Base-by-base conservation (phyloP, 2,888 invertebrate species). In the Drosophila histrio region DNA sequence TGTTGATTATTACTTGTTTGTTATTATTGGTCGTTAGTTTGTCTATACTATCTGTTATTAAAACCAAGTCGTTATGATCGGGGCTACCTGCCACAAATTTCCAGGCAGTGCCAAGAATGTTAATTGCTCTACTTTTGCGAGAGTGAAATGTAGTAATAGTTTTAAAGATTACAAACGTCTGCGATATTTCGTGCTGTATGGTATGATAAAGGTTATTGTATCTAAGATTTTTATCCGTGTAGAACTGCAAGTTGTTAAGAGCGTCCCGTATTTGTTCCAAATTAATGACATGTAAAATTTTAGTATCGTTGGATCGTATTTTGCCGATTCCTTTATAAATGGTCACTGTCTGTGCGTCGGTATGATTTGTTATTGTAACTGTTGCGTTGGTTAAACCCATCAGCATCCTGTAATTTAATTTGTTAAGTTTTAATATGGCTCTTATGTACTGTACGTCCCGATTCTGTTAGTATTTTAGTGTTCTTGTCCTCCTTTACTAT, bases 401-500 rank as follows among this genome's bases (percentile, higher is more conserved):
- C 34, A 36, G 15, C 22, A 34, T 49, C 24, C 49, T 50, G 32
- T 9, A 34, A 47, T 47, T 47, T 13, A 36, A 46, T n/a, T 44
- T n/a, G n/a, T 32, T 17, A 22, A 8, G 22, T 9, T 36, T 49
- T 36, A 9, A 49, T 49, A 11, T 49, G 9, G 19, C 36, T 46
- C 3, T 30, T 30, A n/a, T 46, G 46, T n/a, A 46, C n/a, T 30
- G 6, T 28, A 9, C 17, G 9, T 26, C 28, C 44, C 2, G 44
- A 15, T 17, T 44, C 17, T 13, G 17, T 43, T 9, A 43, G 24
- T 15, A 26, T 24, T 22, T 13, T 43, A 13, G 26, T 26, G 8
- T 43, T 9, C 7, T 9, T 26, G 8, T 28, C 17, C 3, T 44
- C 26, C 5, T 49, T 49, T 22, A 47, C 47, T 21, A 21, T 47